Percentiles rank a stretch among this genome's conserved stretches.
Conservation (phyloP, 1,140 invertebrate genomes). For the Zeugodacus cucurbitae region DNA sequence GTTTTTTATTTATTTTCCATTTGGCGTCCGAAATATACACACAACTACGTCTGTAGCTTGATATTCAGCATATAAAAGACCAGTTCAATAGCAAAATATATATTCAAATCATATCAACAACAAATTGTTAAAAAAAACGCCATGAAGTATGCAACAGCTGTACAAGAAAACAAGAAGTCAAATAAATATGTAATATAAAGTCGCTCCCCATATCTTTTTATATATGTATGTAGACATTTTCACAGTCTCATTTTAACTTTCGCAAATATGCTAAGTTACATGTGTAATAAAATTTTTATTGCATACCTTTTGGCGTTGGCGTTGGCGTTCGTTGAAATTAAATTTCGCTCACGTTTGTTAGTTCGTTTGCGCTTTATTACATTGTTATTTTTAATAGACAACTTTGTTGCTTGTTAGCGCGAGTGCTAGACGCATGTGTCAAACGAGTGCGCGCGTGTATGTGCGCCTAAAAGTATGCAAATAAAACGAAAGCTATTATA, state of each 20-base stretch:
- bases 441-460: background rate
- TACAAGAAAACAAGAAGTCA: too few relatives aligned
- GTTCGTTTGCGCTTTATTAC: background rate
- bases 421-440: background rate
- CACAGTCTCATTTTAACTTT: background rate
- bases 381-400: background rate
- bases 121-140: background rate
- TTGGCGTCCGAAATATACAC: background rate
- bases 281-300: conserved; percentile 2
- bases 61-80: too few relatives aligned
- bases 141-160: background rate
- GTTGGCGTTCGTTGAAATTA: background rate
- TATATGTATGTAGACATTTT: background rate
- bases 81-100: too few relatives aligned
- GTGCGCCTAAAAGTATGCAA: background rate
- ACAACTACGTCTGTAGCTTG: too few relatives aligned
- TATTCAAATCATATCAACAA: background rate
- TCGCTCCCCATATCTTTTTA: background rate
- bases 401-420: background rate
- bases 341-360: background rate
- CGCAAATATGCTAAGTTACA: conserved; percentile 8
- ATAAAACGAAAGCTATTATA: background rate
- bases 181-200: too few relatives aligned
- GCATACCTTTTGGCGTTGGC: background rate
- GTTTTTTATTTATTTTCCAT: background rate